A percentile compares a stretch with the other conserved stretches of the same genome.
Evolutionary conservation across 2,888 invertebrate species (phyloP).

Genomic region (Himalopsyche anomala): DNA sequence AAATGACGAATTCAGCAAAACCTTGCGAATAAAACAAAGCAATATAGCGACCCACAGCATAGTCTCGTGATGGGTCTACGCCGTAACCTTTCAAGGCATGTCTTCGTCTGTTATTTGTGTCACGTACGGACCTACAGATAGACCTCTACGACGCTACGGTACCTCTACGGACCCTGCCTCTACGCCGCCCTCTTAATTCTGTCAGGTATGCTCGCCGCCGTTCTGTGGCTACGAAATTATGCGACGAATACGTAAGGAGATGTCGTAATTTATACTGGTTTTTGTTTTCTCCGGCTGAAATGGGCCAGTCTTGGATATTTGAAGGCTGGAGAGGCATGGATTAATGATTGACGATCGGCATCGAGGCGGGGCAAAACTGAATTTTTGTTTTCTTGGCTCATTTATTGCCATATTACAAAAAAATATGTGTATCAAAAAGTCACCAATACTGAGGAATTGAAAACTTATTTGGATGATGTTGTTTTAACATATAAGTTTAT

Average conservation of each 20-base stretch:
- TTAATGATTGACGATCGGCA: conserved; percentile 23
- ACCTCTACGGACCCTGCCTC: conserved; percentile 47
- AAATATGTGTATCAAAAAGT: no score
- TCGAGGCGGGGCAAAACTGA: conserved; percentile 9
- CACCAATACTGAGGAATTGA: no score
- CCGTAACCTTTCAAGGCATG: conserved; percentile 40
- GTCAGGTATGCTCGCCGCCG: conserved; percentile 57
- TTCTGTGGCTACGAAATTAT: conserved; percentile 58
- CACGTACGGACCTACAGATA: conserved; percentile 56
- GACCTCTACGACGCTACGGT: background rate
- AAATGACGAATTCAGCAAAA: background rate
- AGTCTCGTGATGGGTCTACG: conserved; percentile 1
- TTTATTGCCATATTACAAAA: no score
- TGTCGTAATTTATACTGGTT: conserved; percentile 59
- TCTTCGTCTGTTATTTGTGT: conserved; percentile 61
- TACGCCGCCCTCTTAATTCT: conserved; percentile 57
- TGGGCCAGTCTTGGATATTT: conserved; percentile 7
- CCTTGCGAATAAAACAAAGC: background rate
- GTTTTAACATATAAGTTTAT: no score
- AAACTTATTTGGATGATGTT: no score
- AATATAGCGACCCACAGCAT: background rate
- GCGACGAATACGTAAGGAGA: conserved; percentile 64
- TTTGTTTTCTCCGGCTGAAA: conserved; percentile 45
- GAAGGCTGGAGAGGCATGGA: background rate
- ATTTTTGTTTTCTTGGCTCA: background rate